These are phyloP conservation scores for Timema cristinae DNA, from an alignment of 2,888 invertebrate genomes.

Conservation along the genomic window DNA sequence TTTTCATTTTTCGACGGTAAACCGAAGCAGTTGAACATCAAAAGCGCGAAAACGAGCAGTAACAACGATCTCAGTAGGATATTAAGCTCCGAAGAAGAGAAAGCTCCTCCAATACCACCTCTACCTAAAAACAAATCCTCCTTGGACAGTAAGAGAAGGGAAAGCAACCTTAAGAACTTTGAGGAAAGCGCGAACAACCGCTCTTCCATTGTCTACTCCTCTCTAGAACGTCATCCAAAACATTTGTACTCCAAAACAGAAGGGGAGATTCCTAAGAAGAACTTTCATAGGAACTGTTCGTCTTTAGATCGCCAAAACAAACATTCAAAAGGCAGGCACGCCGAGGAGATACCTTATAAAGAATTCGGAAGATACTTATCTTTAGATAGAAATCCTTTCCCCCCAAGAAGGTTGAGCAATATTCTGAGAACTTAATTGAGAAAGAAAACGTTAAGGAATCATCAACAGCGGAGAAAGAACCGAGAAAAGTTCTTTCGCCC, in stretches of 20 bases:
- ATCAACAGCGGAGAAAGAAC: constrained; percentile 12
- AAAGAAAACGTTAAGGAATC: too few relatives aligned
- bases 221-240: too few relatives aligned
- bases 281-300: background rate
- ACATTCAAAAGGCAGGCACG: background rate
- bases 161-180: background rate
- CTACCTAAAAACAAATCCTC: constrained; percentile 14
- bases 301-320: constrained; percentile 2
- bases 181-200: too few relatives aligned
- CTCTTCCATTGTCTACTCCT: too few relatives aligned
- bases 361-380: constrained; percentile 3
- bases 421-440: too few relatives aligned
- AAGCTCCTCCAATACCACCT: constrained; percentile 18
- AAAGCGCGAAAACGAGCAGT: constrained; percentile 8
- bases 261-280: background rate
- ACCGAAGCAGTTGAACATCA: background rate
- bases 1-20: background rate
- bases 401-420: too few relatives aligned
- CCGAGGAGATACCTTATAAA: constrained; percentile 7
- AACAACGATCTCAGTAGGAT: constrained; percentile 3
- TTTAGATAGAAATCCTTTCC: too few relatives aligned
- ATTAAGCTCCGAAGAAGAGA: background rate
- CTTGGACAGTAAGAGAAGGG: background rate
- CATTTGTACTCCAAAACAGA: background rate
- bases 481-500: background rate